Evolutionary conservation across 2,888 invertebrate species (phyloP).

Genomic region (Arrhopalites spinosus): DNA sequence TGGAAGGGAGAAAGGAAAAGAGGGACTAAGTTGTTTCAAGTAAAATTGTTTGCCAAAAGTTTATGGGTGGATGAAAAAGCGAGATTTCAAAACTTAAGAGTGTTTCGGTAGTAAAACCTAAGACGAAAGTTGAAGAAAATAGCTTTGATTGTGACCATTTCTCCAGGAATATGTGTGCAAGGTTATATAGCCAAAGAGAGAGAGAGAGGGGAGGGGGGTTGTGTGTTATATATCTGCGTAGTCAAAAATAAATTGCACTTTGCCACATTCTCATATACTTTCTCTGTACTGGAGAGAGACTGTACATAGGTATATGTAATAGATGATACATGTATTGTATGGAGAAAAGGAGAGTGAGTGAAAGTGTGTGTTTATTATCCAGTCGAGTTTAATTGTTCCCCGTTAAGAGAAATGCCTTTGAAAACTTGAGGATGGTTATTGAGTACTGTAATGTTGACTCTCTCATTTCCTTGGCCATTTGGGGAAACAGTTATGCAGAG

Average conservation of each 20-base stretch:
- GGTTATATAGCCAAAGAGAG: background rate
- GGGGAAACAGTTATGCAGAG: conserved; percentile 24
- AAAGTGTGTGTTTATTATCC: conserved; percentile 25
- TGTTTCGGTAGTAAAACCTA: conserved; percentile 6
- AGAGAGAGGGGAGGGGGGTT: background rate
- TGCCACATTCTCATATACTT: no score
- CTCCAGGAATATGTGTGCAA: background rate
- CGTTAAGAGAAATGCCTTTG: conserved; percentile 6
- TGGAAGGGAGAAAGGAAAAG: background rate
- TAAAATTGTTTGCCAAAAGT: background rate
- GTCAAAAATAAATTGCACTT: background rate
- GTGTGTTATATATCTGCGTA: no score
- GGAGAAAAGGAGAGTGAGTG: background rate
- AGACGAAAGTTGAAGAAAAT: background rate
- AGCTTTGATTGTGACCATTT: background rate
- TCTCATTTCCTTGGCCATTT: conserved; percentile 4
- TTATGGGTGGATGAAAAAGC: conserved; percentile 5
- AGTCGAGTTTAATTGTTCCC: conserved; percentile 18
- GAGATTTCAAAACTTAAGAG: conserved; percentile 7
- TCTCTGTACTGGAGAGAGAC: no score
- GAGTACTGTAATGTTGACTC: conserved; percentile 8
- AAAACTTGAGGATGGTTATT: conserved; percentile 22
- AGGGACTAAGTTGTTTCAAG: background rate
- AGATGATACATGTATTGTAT: background rate
- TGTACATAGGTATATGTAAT: background rate